phyloP scores from a whole-genome alignment of 2,888 invertebrate genomes.

The Eupithecia dodoneata region DNA sequence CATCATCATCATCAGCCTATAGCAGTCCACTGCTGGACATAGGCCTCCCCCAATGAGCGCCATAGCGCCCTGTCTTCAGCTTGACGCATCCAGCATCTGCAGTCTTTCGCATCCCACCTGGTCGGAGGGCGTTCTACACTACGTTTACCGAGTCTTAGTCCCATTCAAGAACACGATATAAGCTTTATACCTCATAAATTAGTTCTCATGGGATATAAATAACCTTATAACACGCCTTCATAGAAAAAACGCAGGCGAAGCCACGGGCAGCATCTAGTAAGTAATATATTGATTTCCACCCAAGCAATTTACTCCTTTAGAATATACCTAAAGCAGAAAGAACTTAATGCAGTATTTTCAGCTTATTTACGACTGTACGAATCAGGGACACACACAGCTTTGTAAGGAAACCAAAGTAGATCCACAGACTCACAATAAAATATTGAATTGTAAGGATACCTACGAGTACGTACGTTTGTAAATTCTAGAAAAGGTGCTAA shows the following conservation, averaged over 20 bases:
- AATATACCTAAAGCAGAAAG: too few species aligned
- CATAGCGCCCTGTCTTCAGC: too few species aligned
- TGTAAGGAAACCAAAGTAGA: background rate
- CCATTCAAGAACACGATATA: background rate
- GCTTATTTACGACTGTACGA: background rate
- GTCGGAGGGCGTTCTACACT: too few species aligned
- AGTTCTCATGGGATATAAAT: background rate
- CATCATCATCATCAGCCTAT: too few species aligned
- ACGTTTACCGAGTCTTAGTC: too few species aligned
- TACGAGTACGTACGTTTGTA: too few species aligned
- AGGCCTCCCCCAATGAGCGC: too few species aligned
- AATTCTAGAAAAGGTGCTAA: too few species aligned
- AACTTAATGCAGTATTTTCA: background rate
- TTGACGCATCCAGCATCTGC: too few species aligned
- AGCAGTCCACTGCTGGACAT: too few species aligned
- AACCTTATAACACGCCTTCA: background rate
- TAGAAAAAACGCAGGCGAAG: background rate
- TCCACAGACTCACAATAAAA: background rate
- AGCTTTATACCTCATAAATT: background rate
- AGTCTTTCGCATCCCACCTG: too few species aligned
- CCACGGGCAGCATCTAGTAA: background rate
- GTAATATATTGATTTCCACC: background rate
- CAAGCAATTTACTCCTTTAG: background rate
- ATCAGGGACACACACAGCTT: background rate
- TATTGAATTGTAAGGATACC: too few species aligned